Conservation (phyloP, 2,113 vertebrate species). For the Colinus virginianus region DNA sequence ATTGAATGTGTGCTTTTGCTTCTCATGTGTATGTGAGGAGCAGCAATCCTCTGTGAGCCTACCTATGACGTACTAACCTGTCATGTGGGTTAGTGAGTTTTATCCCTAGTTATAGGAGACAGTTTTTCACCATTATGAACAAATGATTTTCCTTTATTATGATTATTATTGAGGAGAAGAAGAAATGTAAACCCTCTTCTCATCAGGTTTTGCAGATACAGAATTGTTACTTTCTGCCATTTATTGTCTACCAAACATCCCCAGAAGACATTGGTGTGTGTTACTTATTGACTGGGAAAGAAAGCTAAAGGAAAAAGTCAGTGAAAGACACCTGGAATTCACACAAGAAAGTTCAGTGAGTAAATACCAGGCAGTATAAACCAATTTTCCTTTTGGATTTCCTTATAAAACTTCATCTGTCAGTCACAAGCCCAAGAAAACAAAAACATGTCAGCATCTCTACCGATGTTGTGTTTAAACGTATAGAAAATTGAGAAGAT, state of each 20-base stretch:
- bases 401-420: fast-evolving
- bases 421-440: fast-evolving
- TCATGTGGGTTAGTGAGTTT: too few relatives aligned
- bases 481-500: background rate
- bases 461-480: background rate
- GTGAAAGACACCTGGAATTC: background rate
- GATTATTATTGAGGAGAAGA: background rate
- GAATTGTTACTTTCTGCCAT: background rate
- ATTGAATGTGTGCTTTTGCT: too few relatives aligned
- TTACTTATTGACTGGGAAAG: background rate
- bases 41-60: too few relatives aligned
- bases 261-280: background rate
- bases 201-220: fast-evolving
- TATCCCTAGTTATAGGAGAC: too few relatives aligned
- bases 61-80: too few relatives aligned
- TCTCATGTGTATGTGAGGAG: too few relatives aligned
- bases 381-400: background rate
- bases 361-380: fast-evolving
- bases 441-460: fast-evolving
- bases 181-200: background rate
- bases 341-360: fast-evolving
- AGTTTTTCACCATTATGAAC: background rate
- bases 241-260: background rate
- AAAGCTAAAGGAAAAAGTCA: background rate
- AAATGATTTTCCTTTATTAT: background rate